Evolutionary conservation across 2,113 vertebrate species (phyloP), one percentile per base, ranked within the genome.

Genomic region (Cephalopterus ornatus): DNA sequence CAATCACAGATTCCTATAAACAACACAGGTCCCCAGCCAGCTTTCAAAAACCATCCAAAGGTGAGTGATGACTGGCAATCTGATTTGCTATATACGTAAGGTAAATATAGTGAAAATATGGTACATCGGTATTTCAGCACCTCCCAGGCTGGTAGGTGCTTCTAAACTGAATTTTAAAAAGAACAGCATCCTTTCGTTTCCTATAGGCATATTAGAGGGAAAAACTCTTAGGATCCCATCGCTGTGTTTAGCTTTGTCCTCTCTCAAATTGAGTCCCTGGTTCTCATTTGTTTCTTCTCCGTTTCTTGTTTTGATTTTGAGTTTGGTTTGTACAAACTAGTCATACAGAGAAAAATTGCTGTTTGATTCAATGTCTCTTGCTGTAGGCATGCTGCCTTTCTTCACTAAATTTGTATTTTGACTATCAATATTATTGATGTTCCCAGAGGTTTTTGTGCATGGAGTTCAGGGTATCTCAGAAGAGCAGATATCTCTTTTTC

Each of bases 371-470:
- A 2, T 72, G 53, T 47, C 52, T 79, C 17, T 88, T 92, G 63
- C 79, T 39, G 8, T 68, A 58, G 32, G 33, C 50, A 55, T 83
- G 32, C 33, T 83, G 63, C 13, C 39, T 88, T 75, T 84, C 67
- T 86, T 91, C 37, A 71, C 14, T 53, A 56, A 61, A 81, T 78
- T 71, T 86, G 59, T 90, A 52, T 88, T 90, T 88, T 84, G 63
- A 11, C 41, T 75, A n/a, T 61, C 3, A 24, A 47, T 65, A 24
- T 67, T 83, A 74, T 17, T 75, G 56, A 32, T 53, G 14, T 24
- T 81, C 3, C 4, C 22, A 72, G 79, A 74, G 33, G 30, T 39
- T 80, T 86, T 85, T 86, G 6, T 44, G n/a, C 21, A 24, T 39
- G 17, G 16, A 83, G 8, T 32, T 74, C 24, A 61, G 41, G 24